These are phyloP conservation scores for Drosophila varians DNA, from an alignment of 1,140 invertebrate genomes.

Conservation along the genomic window DNA sequence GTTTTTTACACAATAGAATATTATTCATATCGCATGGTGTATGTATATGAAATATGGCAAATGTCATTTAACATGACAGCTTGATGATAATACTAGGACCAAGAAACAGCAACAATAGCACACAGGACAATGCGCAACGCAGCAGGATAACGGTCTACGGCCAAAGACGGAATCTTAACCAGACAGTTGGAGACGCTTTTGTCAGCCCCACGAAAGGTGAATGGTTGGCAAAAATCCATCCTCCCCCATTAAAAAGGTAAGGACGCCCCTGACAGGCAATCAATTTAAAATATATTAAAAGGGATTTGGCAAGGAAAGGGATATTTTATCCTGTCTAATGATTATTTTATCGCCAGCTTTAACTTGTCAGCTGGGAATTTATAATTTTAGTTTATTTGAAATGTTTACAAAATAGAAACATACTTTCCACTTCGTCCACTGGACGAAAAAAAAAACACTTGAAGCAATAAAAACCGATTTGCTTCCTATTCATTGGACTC, in stretches of 20 bases:
- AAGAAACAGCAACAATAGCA: constrained; percentile 34
- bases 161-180: constrained; percentile 23
- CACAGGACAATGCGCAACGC: constrained; percentile 43
- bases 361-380: not conserved
- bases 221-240: not conserved
- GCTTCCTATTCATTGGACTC: constrained; percentile 6
- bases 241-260: not conserved
- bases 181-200: constrained; percentile 36
- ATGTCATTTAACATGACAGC: constrained; percentile 83
- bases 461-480: constrained; percentile 5
- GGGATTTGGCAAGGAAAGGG: constrained; percentile 3
- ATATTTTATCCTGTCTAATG: constrained; percentile 2
- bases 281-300: constrained; percentile 24
- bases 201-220: constrained; percentile 16
- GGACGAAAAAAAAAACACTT: not conserved
- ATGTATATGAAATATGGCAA: constrained; percentile 82
- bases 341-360: not conserved
- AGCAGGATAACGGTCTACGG: constrained; percentile 40
- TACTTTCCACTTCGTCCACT: not conserved
- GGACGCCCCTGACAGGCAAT: constrained; percentile 22
- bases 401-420: not conserved
- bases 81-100: constrained; percentile 79
- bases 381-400: not conserved
- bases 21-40: constrained; percentile 42
- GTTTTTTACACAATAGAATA: constrained; percentile 41